Conservation (phyloP, 2,797 vertebrate genomes). For the Rhadinocentrus ornatus region DNA sequence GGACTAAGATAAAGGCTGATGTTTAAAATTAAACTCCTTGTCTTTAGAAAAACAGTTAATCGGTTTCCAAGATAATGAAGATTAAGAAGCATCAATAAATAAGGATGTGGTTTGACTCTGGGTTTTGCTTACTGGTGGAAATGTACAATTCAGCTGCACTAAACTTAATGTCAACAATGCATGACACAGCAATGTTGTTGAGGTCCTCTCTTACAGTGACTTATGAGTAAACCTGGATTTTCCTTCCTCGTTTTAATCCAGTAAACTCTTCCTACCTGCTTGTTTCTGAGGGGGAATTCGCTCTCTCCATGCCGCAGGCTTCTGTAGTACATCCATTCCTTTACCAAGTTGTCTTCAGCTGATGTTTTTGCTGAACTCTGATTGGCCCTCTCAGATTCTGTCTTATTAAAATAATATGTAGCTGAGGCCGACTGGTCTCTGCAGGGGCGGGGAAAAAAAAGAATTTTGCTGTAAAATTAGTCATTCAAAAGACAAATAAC, state of each 20-base stretch:
- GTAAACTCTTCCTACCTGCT: constrained; percentile 82
- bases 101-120: constrained; percentile 30
- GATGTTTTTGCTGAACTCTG: constrained; percentile 34
- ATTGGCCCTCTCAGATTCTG: constrained; percentile 52
- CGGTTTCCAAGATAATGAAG: background rate
- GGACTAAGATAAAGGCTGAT: background rate
- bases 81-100: background rate
- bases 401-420: constrained; percentile 86
- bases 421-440: constrained; percentile 94
- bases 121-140: background rate
- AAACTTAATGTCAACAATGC: background rate
- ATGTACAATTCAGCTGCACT: constrained; percentile 16
- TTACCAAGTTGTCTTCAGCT: constrained; percentile 65
- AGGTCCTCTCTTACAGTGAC: background rate
- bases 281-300: constrained; percentile 84
- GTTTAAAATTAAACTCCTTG: background rate
- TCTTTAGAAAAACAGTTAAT: background rate
- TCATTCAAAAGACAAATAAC: no score
- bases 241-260: background rate
- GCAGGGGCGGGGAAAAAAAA: background rate
- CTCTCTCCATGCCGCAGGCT: constrained; percentile 78
- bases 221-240: background rate
- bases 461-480: background rate
- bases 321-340: constrained; percentile 91
- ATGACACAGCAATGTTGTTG: background rate